Base-by-base conservation (phyloP, 1,140 invertebrate genomes). In the Drosophila albomicans region DNA sequence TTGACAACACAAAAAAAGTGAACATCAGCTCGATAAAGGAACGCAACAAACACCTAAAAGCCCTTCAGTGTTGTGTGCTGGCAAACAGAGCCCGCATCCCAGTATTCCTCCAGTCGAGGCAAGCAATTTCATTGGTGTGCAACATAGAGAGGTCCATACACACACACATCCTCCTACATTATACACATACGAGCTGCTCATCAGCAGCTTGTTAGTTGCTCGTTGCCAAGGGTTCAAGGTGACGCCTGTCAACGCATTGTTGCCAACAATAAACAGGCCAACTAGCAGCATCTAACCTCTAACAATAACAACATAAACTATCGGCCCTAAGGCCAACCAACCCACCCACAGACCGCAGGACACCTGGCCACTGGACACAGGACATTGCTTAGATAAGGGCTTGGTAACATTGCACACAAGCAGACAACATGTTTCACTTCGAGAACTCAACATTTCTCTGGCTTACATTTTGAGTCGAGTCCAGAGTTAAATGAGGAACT, bases 121-220 rank as follows among this genome's bases (percentile, higher is more conserved):
- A 30, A 74, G 67, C 61, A 72, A 72, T 76, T 76, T 72, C 52
- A 63, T 41, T 69, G 51, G 11, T 32, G 15, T 71, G 51, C 11
- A 15, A 32, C 8, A 20, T 32, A 48, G 28, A 38, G 15, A 45
- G 16, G 41, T 38, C 2, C 11, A 35, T 7, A 5, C 43, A 61
- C 11, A 61, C 13, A 61, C 11, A 43, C 35, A 15, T 15, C 5
- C 15, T 32, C 41, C 35, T 25, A 35, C 25, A 45, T 56, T 41
- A 45, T 48, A 51, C 11, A 57, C 65, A 71, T 45, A 75, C 57
- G 56, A 71, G 43, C 16, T 66, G 61, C 57, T 76, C 77, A 67
- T 71, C 73, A 62, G 46, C 61, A 71, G 73, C 66, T 75, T 78
- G 72, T 78, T 75, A 70, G 35, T 62, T 66, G 57, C 61, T 61